Conservation (phyloP, 2,113 vertebrate genomes). For the Heteronetta atricapilla region DNA sequence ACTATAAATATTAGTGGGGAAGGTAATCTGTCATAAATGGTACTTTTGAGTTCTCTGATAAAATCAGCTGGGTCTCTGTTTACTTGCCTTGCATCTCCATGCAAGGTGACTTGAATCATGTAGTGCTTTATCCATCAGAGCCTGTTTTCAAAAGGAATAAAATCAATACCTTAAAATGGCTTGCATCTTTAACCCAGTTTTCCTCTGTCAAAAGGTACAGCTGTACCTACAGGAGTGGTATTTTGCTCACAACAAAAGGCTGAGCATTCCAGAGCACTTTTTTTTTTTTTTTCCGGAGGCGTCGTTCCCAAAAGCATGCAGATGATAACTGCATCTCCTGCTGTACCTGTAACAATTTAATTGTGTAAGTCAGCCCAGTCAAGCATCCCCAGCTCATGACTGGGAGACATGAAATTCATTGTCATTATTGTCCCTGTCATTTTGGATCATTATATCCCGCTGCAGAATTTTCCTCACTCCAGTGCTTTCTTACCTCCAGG, state of each 20-base stretch:
- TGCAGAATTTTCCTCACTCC: constrained; percentile 94
- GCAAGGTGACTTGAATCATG: background rate
- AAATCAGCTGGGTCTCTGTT: fast-evolving
- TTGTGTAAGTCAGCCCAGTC: constrained; percentile 96
- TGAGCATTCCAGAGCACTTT: constrained; percentile 33
- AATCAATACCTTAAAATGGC: constrained; percentile 5
- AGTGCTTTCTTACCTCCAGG: constrained; percentile 95
- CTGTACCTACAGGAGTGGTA: background rate
- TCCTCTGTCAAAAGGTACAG: constrained; percentile 46
- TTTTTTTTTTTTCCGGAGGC: constrained; percentile 58
- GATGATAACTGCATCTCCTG: constrained; percentile 83
- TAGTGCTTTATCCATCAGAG: background rate
- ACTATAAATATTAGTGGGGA: background rate
- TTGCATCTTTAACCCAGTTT: constrained; percentile 55
- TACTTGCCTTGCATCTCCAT: background rate
- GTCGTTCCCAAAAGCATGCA: constrained; percentile 77
- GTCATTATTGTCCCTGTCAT: constrained; percentile 99
- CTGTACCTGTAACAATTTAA: constrained; percentile 99
- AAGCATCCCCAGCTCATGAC: constrained; percentile 93
- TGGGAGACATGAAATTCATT: constrained; percentile 99
- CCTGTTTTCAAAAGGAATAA: constrained; percentile 34
- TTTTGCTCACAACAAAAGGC: constrained; percentile 36
- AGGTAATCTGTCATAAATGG: fast-evolving
- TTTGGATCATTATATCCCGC: constrained; percentile 96
- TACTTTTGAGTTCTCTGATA: fast-evolving